Evolutionary conservation across 2,888 invertebrate species (phyloP), one percentile per base, ranked within the genome.

Genomic region (Carpatolechia fugitivella): DNA sequence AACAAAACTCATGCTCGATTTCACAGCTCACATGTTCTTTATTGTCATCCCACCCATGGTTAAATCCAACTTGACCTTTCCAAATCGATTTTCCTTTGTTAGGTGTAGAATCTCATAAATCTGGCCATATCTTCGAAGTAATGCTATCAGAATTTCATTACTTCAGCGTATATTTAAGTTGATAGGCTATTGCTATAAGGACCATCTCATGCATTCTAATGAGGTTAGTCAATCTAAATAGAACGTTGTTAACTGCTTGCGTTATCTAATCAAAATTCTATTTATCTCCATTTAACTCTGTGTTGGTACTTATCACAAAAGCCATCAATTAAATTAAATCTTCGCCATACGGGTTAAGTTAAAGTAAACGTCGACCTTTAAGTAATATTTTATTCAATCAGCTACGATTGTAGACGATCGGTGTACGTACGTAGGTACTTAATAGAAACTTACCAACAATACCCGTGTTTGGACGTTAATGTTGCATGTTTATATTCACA

Each of bases 251-350:
- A 20, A 41, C 30, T 47, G 47, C 13, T 56, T 47, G 65, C 64
- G 69, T 65, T 65, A 54, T 57, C 57, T 70, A 77, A 84, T 82
- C 72, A 80, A 80, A 78, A 65, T 63, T 74, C 76, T 77, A 87
- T 87, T 83, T 71, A 79, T 84, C 87, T 80, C 84, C 76, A 78
- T 87, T n/a, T 80, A 76, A 70, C 66, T 50, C 13, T 8, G 57
- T 60, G 60, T 61, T 66, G 65, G 60, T 58, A 64, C 62, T 78
- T 72, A 70, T 59, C 66, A 63, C 61, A 57, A 60, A 60, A 62
- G 56, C 41, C 57, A 77, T 78, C 74, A 78, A 82, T 82, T 83
- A 74, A 79, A 82, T 80, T 80, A 81, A 80, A 78, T 78, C 77
- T 74, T 74, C 58, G 57, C 58, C 55, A 77, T 76, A 72, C 69